phyloP scores from a whole-genome alignment of 64 coral and sea anemone species.

The Orbicella faveolata region DNA sequence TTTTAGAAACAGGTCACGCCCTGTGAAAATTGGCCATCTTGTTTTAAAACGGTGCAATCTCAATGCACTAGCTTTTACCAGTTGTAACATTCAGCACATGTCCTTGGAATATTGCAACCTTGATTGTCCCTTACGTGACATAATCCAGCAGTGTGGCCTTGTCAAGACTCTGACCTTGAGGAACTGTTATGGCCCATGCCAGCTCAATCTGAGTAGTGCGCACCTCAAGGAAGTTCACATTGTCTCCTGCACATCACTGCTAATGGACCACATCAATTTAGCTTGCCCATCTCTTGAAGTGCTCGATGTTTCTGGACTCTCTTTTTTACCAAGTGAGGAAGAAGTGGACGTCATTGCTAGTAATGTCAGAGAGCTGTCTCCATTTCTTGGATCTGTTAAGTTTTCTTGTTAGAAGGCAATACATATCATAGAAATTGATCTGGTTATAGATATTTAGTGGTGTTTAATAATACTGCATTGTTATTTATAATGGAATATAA shows the following conservation, averaged over 20 bases:
- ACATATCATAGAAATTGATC: too few relatives aligned
- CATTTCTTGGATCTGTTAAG: slow-evolving; percentile 53
- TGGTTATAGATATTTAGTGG: too few relatives aligned
- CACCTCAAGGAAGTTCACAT: slow-evolving; percentile 56
- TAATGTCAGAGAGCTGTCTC: slow-evolving; percentile 48
- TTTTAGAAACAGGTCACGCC: slow-evolving; percentile 23
- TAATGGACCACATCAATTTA: slow-evolving; percentile 76
- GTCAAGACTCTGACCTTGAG: slow-evolving; percentile 53
- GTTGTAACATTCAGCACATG: slow-evolving; percentile 54
- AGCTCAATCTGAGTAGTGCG: slow-evolving; percentile 52
- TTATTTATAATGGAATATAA: too few relatives aligned
- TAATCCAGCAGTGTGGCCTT: slow-evolving; percentile 38
- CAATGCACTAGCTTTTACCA: slow-evolving; percentile 33
- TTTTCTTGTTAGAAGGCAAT: slow-evolving; percentile 18
- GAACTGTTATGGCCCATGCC: slow-evolving; percentile 86
- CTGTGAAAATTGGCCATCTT: slow-evolving; percentile 42
- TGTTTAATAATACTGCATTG: too few relatives aligned
- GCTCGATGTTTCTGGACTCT: slow-evolving; percentile 42
- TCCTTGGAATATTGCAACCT: slow-evolving; percentile 78
- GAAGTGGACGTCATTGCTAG: slow-evolving; percentile 54
- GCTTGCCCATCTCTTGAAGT: slow-evolving; percentile 66
- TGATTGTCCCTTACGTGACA: slow-evolving; percentile 41
- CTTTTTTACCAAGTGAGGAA: slow-evolving; percentile 51
- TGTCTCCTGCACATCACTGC: slow-evolving; percentile 54
- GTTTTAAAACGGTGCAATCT: slow-evolving; percentile 71